Conservation (phyloP, 30 jellyfish, hydroid and myxozoan species). For the Sanderia malayensis region DNA sequence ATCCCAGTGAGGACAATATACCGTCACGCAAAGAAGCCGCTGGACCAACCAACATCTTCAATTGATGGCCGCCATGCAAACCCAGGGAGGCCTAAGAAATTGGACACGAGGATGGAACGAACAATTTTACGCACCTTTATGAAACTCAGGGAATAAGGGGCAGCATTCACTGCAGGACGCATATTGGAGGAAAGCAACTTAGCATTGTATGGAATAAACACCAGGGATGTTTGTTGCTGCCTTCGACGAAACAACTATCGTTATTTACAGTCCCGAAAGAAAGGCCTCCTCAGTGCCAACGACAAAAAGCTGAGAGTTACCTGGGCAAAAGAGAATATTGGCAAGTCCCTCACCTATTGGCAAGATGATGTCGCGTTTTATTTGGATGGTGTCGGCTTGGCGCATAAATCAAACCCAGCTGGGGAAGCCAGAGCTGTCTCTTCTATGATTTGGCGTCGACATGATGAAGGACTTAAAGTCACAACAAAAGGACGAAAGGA, state of each 20-base stretch:
- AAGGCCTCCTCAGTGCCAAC: neutral
- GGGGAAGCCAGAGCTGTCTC: conserved; percentile 5
- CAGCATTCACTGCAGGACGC: no score
- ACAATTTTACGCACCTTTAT: neutral
- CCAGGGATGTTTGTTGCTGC: neutral
- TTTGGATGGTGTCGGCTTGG: conserved; percentile 13
- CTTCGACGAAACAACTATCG: neutral
- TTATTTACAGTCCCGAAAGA: neutral
- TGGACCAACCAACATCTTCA: neutral
- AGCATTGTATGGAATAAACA: neutral
- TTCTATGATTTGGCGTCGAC: neutral
- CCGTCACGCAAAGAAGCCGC: conserved; percentile 18
- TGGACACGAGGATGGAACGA: neutral
- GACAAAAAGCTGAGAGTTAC: neutral
- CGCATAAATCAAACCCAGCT: neutral
- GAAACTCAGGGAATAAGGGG: neutral
- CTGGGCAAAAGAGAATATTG: neutral
- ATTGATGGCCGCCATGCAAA: neutral
- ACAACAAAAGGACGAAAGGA: conserved; percentile 3
- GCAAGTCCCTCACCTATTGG: neutral
- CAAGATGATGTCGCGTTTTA: neutral
- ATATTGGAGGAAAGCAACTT: no score
- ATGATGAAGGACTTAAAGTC: neutral
- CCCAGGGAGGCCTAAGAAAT: neutral
- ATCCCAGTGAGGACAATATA: neutral